Evolutionary conservation across 2,888 invertebrate species (phyloP).

Genomic region (Chrysolina oricalcia): DNA sequence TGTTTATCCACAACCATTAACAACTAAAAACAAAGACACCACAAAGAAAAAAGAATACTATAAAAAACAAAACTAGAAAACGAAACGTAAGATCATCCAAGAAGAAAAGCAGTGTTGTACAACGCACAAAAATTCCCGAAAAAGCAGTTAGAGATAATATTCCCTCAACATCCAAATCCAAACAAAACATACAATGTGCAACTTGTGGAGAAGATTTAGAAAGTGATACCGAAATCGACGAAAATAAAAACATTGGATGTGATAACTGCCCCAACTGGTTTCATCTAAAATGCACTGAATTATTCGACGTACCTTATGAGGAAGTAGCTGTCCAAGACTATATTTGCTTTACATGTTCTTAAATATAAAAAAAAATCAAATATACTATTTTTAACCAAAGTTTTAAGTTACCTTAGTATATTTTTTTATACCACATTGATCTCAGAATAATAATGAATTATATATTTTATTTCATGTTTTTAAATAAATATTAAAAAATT

Average conservation of each 20-base stretch:
- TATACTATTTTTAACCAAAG: neutral
- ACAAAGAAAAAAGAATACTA: neutral
- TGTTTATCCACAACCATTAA: neutral
- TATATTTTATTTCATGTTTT: too few relatives aligned
- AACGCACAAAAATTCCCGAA: neutral
- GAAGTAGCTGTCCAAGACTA: neutral
- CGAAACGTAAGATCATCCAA: neutral
- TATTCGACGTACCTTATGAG: neutral
- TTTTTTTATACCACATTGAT: neutral
- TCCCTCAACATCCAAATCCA: neutral
- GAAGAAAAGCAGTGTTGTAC: neutral
- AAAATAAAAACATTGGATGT: conserved; percentile 25
- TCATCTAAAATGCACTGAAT: conserved; percentile 7
- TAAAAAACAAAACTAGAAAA: neutral
- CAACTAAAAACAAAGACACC: neutral
- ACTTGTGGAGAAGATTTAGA: conserved; percentile 6
- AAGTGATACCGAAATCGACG: conserved; percentile 15
- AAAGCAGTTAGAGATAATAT: neutral
- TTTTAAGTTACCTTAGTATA: neutral
- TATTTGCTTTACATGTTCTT: too few relatives aligned
- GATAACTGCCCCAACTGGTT: conserved; percentile 12
- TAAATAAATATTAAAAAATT: too few relatives aligned
- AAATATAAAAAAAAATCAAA: neutral
- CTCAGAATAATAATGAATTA: too few relatives aligned
- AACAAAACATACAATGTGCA: neutral